A percentile compares a stretch with the other conserved stretches of the same genome.
These are phyloP conservation scores for Ramphastos sulfuratus DNA, from an alignment of 2,113 vertebrate species.

Conservation along the genomic window DNA sequence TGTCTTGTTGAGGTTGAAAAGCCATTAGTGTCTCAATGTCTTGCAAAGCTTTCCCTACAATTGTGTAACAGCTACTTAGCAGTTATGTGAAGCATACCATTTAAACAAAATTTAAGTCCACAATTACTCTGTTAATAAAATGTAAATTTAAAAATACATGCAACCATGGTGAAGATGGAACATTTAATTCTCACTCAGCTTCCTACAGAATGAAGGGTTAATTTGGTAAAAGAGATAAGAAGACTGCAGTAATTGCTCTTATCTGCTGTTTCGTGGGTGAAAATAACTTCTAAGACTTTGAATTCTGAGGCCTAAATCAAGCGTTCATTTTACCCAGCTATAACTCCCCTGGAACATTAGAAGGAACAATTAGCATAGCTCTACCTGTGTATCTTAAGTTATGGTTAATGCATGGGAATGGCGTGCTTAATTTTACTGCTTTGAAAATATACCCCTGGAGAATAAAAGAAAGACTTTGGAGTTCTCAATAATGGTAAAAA, in stretches of 20 bases:
- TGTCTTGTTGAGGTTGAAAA: conserved; percentile 75
- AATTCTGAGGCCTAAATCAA: conserved; percentile 64
- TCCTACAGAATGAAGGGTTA: conserved; percentile 75
- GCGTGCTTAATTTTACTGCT: conserved; percentile 56
- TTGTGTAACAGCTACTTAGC: conserved; percentile 75
- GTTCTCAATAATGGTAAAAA: conserved; percentile 30
- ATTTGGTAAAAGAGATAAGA: conserved; percentile 70
- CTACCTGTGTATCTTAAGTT: conserved; percentile 44
- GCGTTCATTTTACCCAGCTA: conserved; percentile 37
- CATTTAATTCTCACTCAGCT: conserved; percentile 70
- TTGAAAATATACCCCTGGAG: conserved; percentile 50
- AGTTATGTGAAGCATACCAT: conserved; percentile 73
- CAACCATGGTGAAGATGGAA: conserved; percentile 65
- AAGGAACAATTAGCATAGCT: conserved; percentile 59
- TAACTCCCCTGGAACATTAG: conserved; percentile 57
- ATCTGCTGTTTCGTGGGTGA: conserved; percentile 55
- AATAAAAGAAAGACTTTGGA: conserved; percentile 45
- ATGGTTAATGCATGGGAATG: conserved; percentile 54
- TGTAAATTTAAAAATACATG: conserved; percentile 78
- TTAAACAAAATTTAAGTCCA: conserved; percentile 79
- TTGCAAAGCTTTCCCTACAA: conserved; percentile 68
- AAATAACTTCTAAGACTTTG: conserved; percentile 67
- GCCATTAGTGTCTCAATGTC: conserved; percentile 73
- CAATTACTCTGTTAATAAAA: conserved; percentile 80
- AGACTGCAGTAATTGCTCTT: conserved; percentile 70